Evolutionary conservation across 2,888 invertebrate genomes (phyloP).

Genomic region (Holacanthella duospinosa): DNA sequence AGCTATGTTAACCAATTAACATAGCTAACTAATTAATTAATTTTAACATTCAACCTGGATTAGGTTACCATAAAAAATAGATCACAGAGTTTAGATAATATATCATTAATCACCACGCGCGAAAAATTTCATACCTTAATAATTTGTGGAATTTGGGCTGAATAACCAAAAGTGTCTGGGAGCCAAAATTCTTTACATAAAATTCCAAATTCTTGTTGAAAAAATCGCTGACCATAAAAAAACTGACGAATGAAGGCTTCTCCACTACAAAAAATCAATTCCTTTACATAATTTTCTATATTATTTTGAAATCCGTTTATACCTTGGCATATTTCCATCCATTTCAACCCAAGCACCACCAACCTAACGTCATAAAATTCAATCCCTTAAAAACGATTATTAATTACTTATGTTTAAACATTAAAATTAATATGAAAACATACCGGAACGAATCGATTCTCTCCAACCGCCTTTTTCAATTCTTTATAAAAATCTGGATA

Average conservation of each 20-base stretch:
- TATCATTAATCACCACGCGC: neutral
- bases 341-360: constrained; percentile 48
- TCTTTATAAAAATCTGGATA: constrained; percentile 44
- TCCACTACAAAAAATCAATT: constrained; percentile 39
- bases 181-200: constrained; percentile 47
- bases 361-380: too few relatives aligned
- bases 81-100: neutral
- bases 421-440: neutral
- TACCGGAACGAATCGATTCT: constrained; percentile 44
- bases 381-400: too few relatives aligned
- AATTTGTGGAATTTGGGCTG: constrained; percentile 47
- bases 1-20: too few relatives aligned
- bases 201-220: constrained; percentile 44
- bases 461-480: constrained; percentile 40
- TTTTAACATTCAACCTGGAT: neutral
- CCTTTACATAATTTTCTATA: too few relatives aligned
- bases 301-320: neutral
- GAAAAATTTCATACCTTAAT: constrained; percentile 38
- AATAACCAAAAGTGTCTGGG: constrained; percentile 49
- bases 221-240: constrained; percentile 45
- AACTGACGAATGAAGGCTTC: constrained; percentile 47
- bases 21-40: too few relatives aligned
- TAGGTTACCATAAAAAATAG: neutral
- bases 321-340: constrained; percentile 42
- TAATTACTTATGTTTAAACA: too few relatives aligned